Evolutionary conservation across 2,888 invertebrate species (phyloP).

Genomic region (Neelides folsomi): DNA sequence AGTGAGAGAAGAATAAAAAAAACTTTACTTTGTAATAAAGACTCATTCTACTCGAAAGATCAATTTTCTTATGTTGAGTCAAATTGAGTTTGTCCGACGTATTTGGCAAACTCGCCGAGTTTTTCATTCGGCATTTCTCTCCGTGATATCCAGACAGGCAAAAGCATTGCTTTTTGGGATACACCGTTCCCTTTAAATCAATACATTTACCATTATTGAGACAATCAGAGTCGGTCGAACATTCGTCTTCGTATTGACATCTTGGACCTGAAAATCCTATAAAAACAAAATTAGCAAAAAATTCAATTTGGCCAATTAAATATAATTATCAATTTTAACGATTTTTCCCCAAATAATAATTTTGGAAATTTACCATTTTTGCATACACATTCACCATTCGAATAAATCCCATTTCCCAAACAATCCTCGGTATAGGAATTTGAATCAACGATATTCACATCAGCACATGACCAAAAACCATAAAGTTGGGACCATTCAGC

Average conservation of each 20-base stretch:
- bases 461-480: slow-evolving; percentile 90
- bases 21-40: slow-evolving; percentile 64
- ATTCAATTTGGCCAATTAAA: too few species aligned
- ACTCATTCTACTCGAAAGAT: slow-evolving; percentile 58
- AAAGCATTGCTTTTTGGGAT: slow-evolving; percentile 73
- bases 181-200: slow-evolving; percentile 62
- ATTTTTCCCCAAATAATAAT: too few species aligned
- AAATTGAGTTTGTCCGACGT: slow-evolving; percentile 52
- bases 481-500: slow-evolving; percentile 72
- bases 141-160: slow-evolving; percentile 53
- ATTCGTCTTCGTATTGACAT: slow-evolving; percentile 83
- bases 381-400: slow-evolving; percentile 48
- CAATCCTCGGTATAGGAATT: slow-evolving; percentile 65
- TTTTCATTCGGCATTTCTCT: slow-evolving; percentile 43
- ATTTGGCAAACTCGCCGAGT: slow-evolving; percentile 56
- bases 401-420: slow-evolving; percentile 67
- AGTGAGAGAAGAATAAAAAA: too few species aligned
- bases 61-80: slow-evolving; percentile 49
- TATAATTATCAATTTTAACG: too few species aligned
- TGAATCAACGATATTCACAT: slow-evolving; percentile 59
- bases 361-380: slow-evolving; percentile 31
- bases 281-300: too few species aligned
- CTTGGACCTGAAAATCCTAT: slow-evolving; percentile 50
- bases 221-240: slow-evolving; percentile 70
- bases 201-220: slow-evolving; percentile 66